These are phyloP conservation scores for Acronicta leporina DNA, from an alignment of 2,888 invertebrate genomes.

Conservation along the genomic window DNA sequence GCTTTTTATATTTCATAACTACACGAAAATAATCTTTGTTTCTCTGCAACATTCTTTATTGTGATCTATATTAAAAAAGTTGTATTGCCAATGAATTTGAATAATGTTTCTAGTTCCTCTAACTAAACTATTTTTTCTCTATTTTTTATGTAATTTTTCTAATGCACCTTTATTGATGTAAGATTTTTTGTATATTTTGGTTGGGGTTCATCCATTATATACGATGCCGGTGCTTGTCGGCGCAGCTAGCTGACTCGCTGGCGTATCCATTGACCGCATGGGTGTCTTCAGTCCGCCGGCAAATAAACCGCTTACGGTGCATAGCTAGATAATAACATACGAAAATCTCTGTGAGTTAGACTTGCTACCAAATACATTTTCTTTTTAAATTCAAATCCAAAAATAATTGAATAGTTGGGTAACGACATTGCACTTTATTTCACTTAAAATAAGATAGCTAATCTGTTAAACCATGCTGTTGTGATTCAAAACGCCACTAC, in stretches of 20 bases:
- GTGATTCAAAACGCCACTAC: slow-evolving; percentile 53
- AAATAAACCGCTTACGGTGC: slow-evolving; percentile 61
- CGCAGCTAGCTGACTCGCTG: slow-evolving; percentile 40
- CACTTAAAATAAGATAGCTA: slow-evolving; percentile 73
- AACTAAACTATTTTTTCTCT: slow-evolving; percentile 62
- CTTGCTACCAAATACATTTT: slow-evolving; percentile 71
- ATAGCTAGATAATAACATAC: slow-evolving; percentile 65
- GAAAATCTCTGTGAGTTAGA: slow-evolving; percentile 50
- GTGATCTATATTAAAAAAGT: slow-evolving; percentile 57
- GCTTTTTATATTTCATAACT: slow-evolving; percentile 70
- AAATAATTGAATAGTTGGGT: slow-evolving; percentile 71
- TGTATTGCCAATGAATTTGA: slow-evolving; percentile 58
- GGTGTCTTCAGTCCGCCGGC: slow-evolving; percentile 12
- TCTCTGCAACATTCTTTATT: slow-evolving; percentile 60
- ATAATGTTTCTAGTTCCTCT: slow-evolving; percentile 66
- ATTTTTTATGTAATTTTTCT: slow-evolving; percentile 65
- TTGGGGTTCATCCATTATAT: slow-evolving; percentile 65
- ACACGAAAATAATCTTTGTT: slow-evolving; percentile 44
- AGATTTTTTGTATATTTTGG: slow-evolving; percentile 76
- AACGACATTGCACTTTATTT: slow-evolving; percentile 72
- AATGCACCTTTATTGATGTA: slow-evolving; percentile 64
- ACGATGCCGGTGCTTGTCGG: slow-evolving; percentile 56
- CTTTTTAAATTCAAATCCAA: slow-evolving; percentile 64
- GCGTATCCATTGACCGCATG: slow-evolving; percentile 6
- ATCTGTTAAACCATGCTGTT: slow-evolving; percentile 57